phyloP scores from a whole-genome alignment of 2,113 vertebrate genomes.

The Dolichallabes microphthalmus region DNA sequence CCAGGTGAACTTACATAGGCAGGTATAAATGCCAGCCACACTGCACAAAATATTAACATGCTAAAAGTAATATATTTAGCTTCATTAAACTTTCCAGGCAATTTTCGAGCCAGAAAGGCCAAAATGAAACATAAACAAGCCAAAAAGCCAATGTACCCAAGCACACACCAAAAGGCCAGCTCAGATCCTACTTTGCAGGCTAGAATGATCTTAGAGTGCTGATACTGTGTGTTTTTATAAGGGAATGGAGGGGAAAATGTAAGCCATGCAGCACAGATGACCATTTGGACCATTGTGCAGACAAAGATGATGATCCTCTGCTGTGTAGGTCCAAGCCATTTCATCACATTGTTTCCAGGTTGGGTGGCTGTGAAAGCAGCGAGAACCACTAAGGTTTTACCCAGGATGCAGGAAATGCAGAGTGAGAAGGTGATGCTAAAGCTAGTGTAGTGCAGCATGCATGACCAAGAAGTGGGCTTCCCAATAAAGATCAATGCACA shows the following conservation, averaged over 20 bases:
- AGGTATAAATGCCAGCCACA: constrained; percentile 75
- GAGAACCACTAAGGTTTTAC: constrained; percentile 69
- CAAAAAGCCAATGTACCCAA: constrained; percentile 66
- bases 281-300: constrained; percentile 61
- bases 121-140: constrained; percentile 61
- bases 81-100: constrained; percentile 76
- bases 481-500: constrained; percentile 70
- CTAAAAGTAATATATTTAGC: constrained; percentile 77
- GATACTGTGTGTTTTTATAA: constrained; percentile 54
- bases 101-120: constrained; percentile 63
- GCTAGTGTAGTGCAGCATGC: constrained; percentile 67
- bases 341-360: constrained; percentile 67
- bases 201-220: constrained; percentile 62
- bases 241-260: constrained; percentile 61
- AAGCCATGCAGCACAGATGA: constrained; percentile 66
- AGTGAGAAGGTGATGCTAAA: constrained; percentile 70
- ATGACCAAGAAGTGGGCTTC: constrained; percentile 64
- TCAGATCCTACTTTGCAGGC: constrained; percentile 64
- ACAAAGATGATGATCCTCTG: constrained; percentile 61
- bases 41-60: constrained; percentile 75
- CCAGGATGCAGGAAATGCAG: constrained; percentile 70
- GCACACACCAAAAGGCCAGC: constrained; percentile 64
- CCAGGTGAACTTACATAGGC: constrained; percentile 75
- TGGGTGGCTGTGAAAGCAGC: constrained; percentile 65
- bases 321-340: constrained; percentile 66